Evolutionary conservation across 2,797 vertebrate species (phyloP).

Genomic region (Gallinago solitaria): DNA sequence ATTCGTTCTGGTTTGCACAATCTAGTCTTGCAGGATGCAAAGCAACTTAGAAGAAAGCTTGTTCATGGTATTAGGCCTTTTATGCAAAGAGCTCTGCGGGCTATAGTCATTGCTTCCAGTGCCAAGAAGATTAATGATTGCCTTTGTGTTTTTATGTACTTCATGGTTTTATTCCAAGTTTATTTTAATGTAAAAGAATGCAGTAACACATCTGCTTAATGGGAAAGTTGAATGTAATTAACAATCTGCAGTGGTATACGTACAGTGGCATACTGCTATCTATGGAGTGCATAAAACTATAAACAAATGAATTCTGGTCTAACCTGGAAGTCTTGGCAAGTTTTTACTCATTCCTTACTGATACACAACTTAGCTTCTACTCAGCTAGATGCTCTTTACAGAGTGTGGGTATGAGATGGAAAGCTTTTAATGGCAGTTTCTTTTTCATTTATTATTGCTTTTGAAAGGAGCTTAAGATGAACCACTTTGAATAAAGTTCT

Average conservation of each 20-base stretch:
- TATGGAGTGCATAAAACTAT: background rate
- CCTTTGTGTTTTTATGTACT: slow-evolving; percentile 11
- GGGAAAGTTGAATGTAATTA: background rate
- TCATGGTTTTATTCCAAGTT: slow-evolving; percentile 27
- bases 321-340: background rate
- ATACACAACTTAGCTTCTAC: background rate
- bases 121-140: slow-evolving; percentile 42
- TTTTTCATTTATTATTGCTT: background rate
- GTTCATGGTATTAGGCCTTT: background rate
- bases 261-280: background rate
- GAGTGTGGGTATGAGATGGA: background rate
- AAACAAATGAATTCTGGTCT: background rate
- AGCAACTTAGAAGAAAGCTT: background rate
- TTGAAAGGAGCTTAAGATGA: background rate
- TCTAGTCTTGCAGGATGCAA: background rate
- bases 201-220: slow-evolving; percentile 27
- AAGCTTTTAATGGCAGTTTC: background rate
- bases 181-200: background rate
- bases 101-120: background rate
- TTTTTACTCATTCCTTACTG: background rate
- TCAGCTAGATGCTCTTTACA: background rate
- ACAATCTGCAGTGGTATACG: background rate
- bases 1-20: background rate
- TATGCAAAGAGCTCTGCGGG: background rate
- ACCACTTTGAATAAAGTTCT: background rate